A percentile compares a stretch with the other conserved stretches of the same genome.
Conservation (phyloP, 2,113 vertebrate genomes). For the Plotosus lineatus region DNA sequence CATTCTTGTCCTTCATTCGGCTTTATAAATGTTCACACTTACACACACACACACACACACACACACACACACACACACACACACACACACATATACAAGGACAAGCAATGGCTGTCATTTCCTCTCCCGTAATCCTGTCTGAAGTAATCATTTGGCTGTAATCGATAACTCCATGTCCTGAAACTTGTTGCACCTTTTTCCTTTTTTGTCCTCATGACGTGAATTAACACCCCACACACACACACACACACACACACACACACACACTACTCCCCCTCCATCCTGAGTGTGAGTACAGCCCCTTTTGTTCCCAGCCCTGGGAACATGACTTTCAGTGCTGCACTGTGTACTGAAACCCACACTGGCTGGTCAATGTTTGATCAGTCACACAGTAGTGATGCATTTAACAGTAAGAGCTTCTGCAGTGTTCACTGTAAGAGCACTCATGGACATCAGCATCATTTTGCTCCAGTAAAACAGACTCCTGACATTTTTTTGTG, state of each 20-base stretch:
- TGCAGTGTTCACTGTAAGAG: neutral
- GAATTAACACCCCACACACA: constrained; percentile 32
- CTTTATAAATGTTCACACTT: too few species aligned
- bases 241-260: too few species aligned
- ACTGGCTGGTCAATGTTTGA: constrained; percentile 21
- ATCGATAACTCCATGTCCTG: constrained; percentile 14
- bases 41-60: neutral
- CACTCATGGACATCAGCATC: neutral
- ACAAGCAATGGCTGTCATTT: constrained; percentile 40
- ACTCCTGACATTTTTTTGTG: neutral
- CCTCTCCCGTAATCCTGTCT: constrained; percentile 40
- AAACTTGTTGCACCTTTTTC: constrained; percentile 13
- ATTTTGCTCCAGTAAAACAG: neutral
- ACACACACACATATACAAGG: neutral
- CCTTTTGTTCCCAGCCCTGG: constrained; percentile 25
- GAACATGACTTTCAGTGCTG: neutral
- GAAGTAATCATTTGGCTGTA: constrained; percentile 30
- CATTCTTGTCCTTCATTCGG: neutral
- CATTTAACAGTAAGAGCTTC: neutral
- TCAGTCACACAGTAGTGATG: constrained; percentile 20
- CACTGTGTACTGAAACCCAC: constrained; percentile 12
- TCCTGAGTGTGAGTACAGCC: neutral
- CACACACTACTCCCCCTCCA: too few species aligned
- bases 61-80: neutral
- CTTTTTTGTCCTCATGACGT: neutral